A percentile compares a stretch with the other conserved stretches of the same genome.
These are phyloP conservation scores for Platyura marginata DNA, from an alignment of 1,140 invertebrate species.

Conservation along the genomic window DNA sequence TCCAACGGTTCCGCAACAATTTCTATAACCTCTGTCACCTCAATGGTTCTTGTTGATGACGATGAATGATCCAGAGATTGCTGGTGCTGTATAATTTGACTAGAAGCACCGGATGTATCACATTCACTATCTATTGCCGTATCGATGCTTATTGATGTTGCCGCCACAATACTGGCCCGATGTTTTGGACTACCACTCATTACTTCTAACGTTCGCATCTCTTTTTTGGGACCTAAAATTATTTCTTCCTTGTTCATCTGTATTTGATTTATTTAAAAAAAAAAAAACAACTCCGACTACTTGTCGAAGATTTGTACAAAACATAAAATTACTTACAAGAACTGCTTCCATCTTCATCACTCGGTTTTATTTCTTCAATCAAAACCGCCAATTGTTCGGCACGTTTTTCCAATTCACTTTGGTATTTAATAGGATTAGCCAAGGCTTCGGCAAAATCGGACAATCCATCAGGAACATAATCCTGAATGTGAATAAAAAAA, in stretches of 20 bases:
- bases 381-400: slow-evolving; percentile 78
- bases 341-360: slow-evolving; percentile 24
- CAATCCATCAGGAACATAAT: slow-evolving; percentile 90
- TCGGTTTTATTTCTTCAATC: slow-evolving; percentile 56
- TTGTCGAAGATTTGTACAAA: no score
- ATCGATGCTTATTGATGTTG: slow-evolving; percentile 17
- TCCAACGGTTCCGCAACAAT: slow-evolving; percentile 60
- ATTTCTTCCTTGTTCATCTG: no score
- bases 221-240: slow-evolving; percentile 14
- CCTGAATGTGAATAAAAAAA: slow-evolving; percentile 21
- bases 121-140: slow-evolving; percentile 10
- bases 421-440: slow-evolving; percentile 94
- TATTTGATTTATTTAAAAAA: no score
- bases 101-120: slow-evolving; percentile 8
- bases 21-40: slow-evolving; percentile 30
- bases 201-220: slow-evolving; percentile 18
- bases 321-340: slow-evolving; percentile 14
- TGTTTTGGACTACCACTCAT: slow-evolving; percentile 24
- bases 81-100: slow-evolving; percentile 15
- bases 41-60: slow-evolving; percentile 4
- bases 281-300: neutral
- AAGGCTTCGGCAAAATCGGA: slow-evolving; percentile 91
- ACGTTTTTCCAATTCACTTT: slow-evolving; percentile 83
- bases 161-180: slow-evolving; percentile 21
- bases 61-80: slow-evolving; percentile 17